Evolutionary conservation across 2,113 vertebrate genomes (phyloP).

Genomic region (Jaculus jaculus): DNA sequence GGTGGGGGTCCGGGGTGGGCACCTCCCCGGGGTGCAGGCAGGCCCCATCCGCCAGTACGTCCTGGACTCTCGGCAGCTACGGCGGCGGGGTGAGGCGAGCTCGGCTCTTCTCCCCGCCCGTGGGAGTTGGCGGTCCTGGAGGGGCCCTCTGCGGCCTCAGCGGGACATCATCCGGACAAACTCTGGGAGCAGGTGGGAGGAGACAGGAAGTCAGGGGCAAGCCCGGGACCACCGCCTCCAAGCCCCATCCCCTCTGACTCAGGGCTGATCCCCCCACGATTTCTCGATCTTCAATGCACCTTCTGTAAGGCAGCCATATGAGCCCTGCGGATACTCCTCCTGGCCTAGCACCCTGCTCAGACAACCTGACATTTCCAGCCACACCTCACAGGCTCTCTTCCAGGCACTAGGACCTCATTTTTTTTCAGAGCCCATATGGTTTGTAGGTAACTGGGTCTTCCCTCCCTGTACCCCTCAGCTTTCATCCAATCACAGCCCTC

Average conservation of each 20-base stretch:
- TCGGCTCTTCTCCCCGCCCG: constrained; percentile 79
- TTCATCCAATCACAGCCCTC: not conserved
- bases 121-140: constrained; percentile 76
- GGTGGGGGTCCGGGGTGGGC: constrained; percentile 84
- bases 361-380: no score
- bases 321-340: no score
- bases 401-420: rapidly evolving
- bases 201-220: not conserved
- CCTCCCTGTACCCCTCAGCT: not conserved
- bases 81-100: constrained; percentile 77
- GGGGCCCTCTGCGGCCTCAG: constrained; percentile 84
- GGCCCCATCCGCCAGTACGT: constrained; percentile 79
- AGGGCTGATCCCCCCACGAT: not conserved
- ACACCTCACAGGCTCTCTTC: no score
- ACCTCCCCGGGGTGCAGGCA: constrained; percentile 79
- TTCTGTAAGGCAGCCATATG: not conserved
- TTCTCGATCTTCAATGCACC: not conserved
- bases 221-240: not conserved
- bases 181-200: constrained; percentile 83
- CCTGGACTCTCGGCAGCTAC: constrained; percentile 78
- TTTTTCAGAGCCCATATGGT: not conserved
- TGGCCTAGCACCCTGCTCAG: no score
- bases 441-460: not conserved
- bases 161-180: constrained; percentile 99
- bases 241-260: no score